These are phyloP conservation scores for Aphidius gifuensis DNA, from an alignment of 1,140 invertebrate species.

Conservation along the genomic window DNA sequence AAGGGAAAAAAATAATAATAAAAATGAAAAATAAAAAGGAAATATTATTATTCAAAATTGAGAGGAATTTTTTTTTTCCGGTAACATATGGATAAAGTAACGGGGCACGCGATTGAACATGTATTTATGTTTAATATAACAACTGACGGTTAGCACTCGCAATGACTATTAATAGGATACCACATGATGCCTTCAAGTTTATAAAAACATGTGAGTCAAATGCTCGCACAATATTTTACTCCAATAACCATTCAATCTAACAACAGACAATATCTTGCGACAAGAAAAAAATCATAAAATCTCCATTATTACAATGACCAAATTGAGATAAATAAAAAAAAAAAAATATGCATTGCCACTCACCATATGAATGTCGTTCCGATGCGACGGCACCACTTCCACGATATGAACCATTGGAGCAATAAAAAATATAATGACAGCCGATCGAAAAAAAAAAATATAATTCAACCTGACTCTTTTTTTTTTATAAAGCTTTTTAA, in stretches of 20 bases:
- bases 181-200: no score
- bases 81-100: conserved; percentile 39
- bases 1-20: no score
- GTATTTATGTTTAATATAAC: conserved; percentile 18
- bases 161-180: not conserved
- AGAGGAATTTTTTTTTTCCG: conserved; percentile 12
- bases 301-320: no score
- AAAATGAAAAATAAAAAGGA: not conserved
- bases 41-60: not conserved
- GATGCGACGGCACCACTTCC: conserved; percentile 54
- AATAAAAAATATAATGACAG: conserved; percentile 20
- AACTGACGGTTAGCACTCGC: conserved; percentile 19
- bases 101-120: conserved; percentile 33
- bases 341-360: conserved; percentile 31
- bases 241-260: no score
- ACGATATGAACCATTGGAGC: conserved; percentile 55
- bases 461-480: no score
- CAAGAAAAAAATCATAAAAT: no score
- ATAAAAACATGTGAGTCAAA: no score
- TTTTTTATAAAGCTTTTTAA: no score
- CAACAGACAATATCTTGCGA: no score
- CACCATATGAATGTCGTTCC: conserved; percentile 55
- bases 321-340: no score
- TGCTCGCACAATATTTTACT: no score
- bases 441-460: not conserved